phyloP scores from a whole-genome alignment of 1,140 invertebrate species.

The Macrobrachium rosenbergii region DNA sequence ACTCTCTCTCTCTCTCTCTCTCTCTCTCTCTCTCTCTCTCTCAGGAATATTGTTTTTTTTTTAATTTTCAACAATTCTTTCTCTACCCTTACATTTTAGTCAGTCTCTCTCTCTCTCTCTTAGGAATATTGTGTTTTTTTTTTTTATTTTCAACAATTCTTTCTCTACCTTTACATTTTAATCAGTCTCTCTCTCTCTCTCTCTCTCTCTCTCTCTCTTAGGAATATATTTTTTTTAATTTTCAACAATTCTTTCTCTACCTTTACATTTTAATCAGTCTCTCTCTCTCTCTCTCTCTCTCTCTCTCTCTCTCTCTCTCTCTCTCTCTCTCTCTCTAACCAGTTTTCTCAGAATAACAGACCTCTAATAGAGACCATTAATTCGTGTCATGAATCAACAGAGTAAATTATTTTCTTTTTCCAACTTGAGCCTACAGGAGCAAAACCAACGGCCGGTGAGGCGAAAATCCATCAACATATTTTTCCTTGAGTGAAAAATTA shows the following conservation, averaged over 20 bases:
- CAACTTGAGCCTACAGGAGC: too few relatives aligned
- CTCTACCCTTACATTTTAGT: not conserved
- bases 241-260: not conserved
- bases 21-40: conserved; percentile 1
- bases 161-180: not conserved
- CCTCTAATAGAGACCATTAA: too few relatives aligned
- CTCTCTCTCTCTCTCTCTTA: conserved; percentile 23
- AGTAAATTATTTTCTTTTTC: too few relatives aligned
- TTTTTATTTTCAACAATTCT: not conserved
- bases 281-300: conserved; percentile 25
- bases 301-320: conserved; percentile 16
- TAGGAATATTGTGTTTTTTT: not conserved
- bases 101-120: conserved; percentile 6
- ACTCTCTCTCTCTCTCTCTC: not conserved
- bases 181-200: conserved; percentile 6
- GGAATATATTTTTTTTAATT: not conserved
- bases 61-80: not conserved
- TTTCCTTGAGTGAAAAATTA: too few relatives aligned
- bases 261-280: not conserved
- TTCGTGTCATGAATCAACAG: too few relatives aligned
- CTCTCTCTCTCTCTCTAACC: conserved; percentile 1
- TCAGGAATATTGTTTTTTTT: not conserved
- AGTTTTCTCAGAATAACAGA: not conserved
- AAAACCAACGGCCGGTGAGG: too few relatives aligned
- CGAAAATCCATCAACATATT: too few relatives aligned